Conservation (phyloP, 1,140 invertebrate species). For the Ganaspis sp. region DNA sequence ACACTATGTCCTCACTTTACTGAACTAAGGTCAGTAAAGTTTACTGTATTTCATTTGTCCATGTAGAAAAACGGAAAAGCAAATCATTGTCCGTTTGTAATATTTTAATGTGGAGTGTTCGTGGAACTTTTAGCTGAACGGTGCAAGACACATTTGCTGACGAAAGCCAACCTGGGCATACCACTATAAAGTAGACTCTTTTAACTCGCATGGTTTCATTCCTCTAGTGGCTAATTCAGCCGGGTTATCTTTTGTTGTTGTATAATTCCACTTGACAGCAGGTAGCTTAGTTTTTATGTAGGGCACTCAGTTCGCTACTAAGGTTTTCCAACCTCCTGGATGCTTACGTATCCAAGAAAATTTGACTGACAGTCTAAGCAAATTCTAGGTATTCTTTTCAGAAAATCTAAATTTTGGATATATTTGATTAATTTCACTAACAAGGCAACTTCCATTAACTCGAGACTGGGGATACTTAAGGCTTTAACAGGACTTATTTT, state of each 20-base stretch:
- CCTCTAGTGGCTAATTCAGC: constrained; percentile 59
- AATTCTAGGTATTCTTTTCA: constrained; percentile 47
- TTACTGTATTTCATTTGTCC: too few species aligned
- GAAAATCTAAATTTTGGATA: constrained; percentile 46
- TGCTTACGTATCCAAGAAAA: constrained; percentile 54
- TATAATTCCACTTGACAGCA: constrained; percentile 47
- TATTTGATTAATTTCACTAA: constrained; percentile 6
- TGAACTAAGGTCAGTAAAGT: too few species aligned
- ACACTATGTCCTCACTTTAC: too few species aligned
- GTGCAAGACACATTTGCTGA: not conserved
- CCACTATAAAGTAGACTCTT: constrained; percentile 41
- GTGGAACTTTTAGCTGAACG: not conserved
- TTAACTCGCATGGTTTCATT: constrained; percentile 28
- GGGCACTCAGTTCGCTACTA: constrained; percentile 58
- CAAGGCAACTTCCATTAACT: not conserved
- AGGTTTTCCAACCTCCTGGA: constrained; percentile 48
- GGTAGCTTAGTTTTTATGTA: constrained; percentile 42
- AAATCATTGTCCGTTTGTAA: not conserved
- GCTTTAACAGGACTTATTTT: constrained; percentile 60
- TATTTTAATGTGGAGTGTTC: not conserved
- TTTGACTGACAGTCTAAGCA: constrained; percentile 55
- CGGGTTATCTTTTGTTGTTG: constrained; percentile 52
- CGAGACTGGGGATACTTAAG: constrained; percentile 59
- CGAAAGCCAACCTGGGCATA: constrained; percentile 33
- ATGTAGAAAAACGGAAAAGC: not conserved